A percentile compares a stretch with the other conserved stretches of the same genome.
Evolutionary conservation across 1,140 invertebrate genomes (phyloP).

Genomic region (Diuraphis noxia): DNA sequence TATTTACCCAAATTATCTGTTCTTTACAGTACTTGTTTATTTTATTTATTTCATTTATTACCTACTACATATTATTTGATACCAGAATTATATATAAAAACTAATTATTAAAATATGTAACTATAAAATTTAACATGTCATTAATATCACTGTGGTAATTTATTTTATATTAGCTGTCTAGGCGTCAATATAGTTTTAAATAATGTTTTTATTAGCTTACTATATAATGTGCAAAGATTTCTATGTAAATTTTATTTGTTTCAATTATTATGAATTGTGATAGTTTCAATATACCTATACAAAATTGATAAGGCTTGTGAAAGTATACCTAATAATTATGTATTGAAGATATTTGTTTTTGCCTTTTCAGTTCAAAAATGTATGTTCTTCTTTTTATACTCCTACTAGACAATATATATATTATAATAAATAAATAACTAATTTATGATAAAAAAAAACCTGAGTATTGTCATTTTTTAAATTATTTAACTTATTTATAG

Average conservation of each 20-base stretch:
- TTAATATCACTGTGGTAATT: slow-evolving; percentile 5
- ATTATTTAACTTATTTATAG: neutral
- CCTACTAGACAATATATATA: slow-evolving; percentile 49
- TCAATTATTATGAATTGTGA: slow-evolving; percentile 49
- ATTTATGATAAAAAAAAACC: slow-evolving; percentile 33
- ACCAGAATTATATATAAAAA: neutral
- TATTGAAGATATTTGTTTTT: slow-evolving; percentile 44
- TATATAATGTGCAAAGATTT: neutral
- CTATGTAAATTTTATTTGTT: slow-evolving; percentile 41
- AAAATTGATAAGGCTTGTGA: slow-evolving; percentile 51
- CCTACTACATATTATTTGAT: slow-evolving; percentile 8
- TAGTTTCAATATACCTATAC: slow-evolving; percentile 45
- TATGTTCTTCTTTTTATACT: slow-evolving; percentile 52
- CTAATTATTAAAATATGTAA: neutral
- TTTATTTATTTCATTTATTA: neutral
- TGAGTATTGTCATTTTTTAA: neutral
- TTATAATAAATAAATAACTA: slow-evolving; percentile 46
- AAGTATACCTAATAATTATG: slow-evolving; percentile 44
- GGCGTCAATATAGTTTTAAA: slow-evolving; percentile 20
- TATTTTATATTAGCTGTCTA: slow-evolving; percentile 33
- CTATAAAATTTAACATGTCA: neutral
- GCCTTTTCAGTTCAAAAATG: slow-evolving; percentile 34
- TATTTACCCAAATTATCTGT: neutral
- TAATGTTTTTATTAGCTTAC: slow-evolving; percentile 31
- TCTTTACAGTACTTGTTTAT: neutral